Evolutionary conservation across 2,797 vertebrate species (phyloP).

Genomic region (Manis javanica): DNA sequence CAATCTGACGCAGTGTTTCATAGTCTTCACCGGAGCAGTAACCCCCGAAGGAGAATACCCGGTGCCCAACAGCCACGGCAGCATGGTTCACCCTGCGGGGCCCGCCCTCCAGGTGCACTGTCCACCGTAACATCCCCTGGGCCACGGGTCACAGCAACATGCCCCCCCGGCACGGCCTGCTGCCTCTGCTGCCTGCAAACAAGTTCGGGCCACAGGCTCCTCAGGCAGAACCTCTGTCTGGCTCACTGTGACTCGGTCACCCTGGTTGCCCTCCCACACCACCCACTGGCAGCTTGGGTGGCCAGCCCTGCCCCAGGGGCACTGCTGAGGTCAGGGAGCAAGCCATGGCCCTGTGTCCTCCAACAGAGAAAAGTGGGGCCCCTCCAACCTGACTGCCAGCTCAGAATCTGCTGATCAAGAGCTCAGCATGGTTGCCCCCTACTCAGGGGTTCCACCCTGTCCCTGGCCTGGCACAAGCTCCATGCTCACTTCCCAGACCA

Average conservation of each 20-base stretch:
- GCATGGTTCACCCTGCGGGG: constrained; percentile 99
- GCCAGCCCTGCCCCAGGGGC: constrained; percentile 63
- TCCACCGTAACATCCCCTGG: constrained; percentile 97
- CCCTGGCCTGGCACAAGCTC: constrained; percentile 18
- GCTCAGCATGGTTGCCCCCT: neutral
- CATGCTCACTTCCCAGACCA: constrained; percentile 30
- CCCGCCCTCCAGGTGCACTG: constrained; percentile 98
- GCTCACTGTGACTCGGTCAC: constrained; percentile 49
- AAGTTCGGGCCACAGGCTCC: constrained; percentile 47
- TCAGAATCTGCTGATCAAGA: constrained; percentile 36
- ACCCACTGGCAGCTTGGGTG: constrained; percentile 67
- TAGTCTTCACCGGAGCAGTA: constrained; percentile 99
- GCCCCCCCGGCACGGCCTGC: constrained; percentile 81
- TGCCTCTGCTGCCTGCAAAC: constrained; percentile 75
- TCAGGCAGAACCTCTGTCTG: constrained; percentile 46
- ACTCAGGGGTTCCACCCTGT: neutral
- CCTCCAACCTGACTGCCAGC: constrained; percentile 25
- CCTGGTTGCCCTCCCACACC: constrained; percentile 69
- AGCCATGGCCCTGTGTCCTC: constrained; percentile 44
- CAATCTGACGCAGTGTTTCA: constrained; percentile 98
- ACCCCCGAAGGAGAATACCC: constrained; percentile 98
- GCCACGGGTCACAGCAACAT: constrained; percentile 82
- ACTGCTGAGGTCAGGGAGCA: constrained; percentile 68
- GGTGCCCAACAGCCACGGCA: constrained; percentile 97
- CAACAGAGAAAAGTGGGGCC: constrained; percentile 65